These are phyloP conservation scores for Hemiscyllium ocellatum DNA, from an alignment of 2,113 vertebrate species.

Conservation along the genomic window DNA sequence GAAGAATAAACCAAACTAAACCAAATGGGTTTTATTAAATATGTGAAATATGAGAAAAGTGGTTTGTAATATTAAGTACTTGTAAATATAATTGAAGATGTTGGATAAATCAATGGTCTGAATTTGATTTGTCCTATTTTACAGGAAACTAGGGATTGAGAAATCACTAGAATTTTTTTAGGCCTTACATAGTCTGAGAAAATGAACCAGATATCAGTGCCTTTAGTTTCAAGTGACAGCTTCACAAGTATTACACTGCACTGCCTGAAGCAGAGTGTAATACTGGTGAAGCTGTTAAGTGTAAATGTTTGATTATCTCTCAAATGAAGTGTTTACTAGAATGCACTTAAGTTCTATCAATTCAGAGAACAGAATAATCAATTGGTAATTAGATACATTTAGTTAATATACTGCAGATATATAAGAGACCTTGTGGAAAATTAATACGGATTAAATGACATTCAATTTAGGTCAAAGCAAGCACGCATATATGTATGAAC, in stretches of 20 bases:
- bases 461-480: slow-evolving; percentile 52
- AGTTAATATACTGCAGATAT: slow-evolving; percentile 63
- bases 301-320: slow-evolving; percentile 60
- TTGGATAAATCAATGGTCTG: neutral
- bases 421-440: slow-evolving; percentile 59
- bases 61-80: neutral
- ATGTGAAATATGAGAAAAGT: neutral
- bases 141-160: neutral
- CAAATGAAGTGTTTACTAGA: slow-evolving; percentile 51
- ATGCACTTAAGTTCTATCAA: slow-evolving; percentile 49
- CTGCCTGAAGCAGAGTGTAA: slow-evolving; percentile 15
- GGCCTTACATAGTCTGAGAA: neutral
- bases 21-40: neutral
- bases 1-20: neutral
- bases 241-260: too few species aligned
- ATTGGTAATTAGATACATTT: slow-evolving; percentile 63
- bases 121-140: neutral
- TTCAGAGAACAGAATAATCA: slow-evolving; percentile 64
- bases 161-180: neutral
- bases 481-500: slow-evolving; percentile 52
- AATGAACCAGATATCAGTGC: neutral
- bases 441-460: slow-evolving; percentile 55
- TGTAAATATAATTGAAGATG: neutral
- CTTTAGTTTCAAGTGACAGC: neutral
- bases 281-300: slow-evolving; percentile 49